These are phyloP conservation scores for Botia kubotai DNA, from an alignment of 2,797 vertebrate species.

Conservation along the genomic window DNA sequence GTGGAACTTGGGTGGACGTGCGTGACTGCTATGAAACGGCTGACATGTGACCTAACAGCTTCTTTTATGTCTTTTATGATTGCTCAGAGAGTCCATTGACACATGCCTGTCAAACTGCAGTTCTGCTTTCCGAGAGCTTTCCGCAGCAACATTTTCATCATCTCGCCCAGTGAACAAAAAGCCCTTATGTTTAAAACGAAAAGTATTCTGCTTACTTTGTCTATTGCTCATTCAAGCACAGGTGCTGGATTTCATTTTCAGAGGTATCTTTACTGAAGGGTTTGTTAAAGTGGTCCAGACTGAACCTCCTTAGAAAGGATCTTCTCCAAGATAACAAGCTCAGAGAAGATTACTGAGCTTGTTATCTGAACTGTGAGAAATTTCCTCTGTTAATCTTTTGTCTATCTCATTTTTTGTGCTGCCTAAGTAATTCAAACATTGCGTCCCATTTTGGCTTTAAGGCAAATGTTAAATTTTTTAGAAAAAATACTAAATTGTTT, in stretches of 20 bases:
- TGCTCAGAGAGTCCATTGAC: neutral
- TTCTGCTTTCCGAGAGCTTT: neutral
- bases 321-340: neutral
- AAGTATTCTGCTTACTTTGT: conserved; percentile 15
- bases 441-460: neutral
- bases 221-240: neutral
- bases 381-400: neutral
- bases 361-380: conserved; percentile 22
- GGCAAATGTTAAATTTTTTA: neutral
- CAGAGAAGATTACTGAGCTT: conserved; percentile 6
- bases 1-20: neutral
- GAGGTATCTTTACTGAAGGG: conserved; percentile 12
- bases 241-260: conserved; percentile 19
- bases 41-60: neutral
- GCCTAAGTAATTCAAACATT: neutral
- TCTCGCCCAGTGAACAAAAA: neutral
- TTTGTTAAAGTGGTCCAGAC: conserved; percentile 17
- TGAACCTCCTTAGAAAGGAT: conserved; percentile 14
- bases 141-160: conserved; percentile 1
- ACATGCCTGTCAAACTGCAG: neutral
- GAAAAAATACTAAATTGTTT: neutral
- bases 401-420: neutral
- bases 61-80: conserved; percentile 27
- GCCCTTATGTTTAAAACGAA: conserved; percentile 13
- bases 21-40: neutral